phyloP scores from a whole-genome alignment of 2,113 vertebrate species.

The Fukomys damarensis region DNA sequence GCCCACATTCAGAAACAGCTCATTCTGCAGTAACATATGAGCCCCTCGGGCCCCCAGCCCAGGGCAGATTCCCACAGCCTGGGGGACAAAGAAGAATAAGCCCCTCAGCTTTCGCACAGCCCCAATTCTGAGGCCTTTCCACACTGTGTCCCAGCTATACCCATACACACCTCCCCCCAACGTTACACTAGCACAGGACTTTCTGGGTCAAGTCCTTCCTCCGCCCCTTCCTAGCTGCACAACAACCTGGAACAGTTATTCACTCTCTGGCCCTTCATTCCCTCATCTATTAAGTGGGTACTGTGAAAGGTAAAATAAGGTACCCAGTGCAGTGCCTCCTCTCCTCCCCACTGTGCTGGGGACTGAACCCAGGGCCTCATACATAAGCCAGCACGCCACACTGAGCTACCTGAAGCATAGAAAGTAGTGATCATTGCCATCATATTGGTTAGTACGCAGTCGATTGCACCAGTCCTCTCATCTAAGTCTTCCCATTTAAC shows the following conservation, averaged over 20 bases:
- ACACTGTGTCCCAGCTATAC: not conserved
- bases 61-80: slow-evolving; percentile 89
- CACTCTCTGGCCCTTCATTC: not conserved
- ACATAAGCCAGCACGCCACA: not conserved
- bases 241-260: not conserved
- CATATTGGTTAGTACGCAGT: not conserved
- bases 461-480: not conserved
- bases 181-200: not conserved
- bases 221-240: not conserved
- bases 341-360: not conserved
- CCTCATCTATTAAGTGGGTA: not conserved
- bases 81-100: accelerated
- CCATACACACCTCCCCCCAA: not conserved
- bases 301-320: not conserved
- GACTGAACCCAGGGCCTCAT: not conserved
- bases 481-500: not conserved
- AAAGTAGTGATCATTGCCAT: not conserved
- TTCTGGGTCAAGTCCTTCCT: not conserved
- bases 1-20: slow-evolving; percentile 96
- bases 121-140: not conserved
- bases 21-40: slow-evolving; percentile 98
- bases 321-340: not conserved
- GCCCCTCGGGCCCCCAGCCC: slow-evolving; percentile 92
- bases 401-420: not conserved
- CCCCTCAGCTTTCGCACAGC: not conserved